Evolutionary conservation across 2,797 vertebrate genomes (phyloP), one percentile per base, ranked within the genome.

Genomic region (Knipowitschia caucasica): DNA sequence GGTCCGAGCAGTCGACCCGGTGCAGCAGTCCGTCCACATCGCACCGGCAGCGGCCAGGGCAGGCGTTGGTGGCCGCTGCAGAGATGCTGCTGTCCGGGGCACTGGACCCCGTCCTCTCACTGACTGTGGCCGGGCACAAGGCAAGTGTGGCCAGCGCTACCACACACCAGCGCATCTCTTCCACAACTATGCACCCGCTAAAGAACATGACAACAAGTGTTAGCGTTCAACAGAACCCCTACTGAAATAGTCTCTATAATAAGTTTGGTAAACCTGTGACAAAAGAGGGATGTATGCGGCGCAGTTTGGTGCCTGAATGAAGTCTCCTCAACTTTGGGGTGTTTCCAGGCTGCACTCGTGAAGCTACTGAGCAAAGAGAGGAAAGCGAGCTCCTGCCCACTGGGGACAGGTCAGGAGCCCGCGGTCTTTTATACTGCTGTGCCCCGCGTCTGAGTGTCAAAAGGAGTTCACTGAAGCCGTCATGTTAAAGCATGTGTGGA

Each of bases 1-100:
- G 82, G 82, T 94, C 92, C 7, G 92, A 89, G 85, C 93, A 94
- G 87, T 94, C 92, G 58, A 89, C 90, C 26, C 91, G 69, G 67
- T 90, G 73, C 51, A 92, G 75, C 82, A 75, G 75, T 23, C 87
- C 92, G 64, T 93, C 92, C 63, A 67, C 83, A 67, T 92, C 91
- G 67, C 93, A 93, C 49, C 86, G 89, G 49, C 93, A 94, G 56
- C 70, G 87, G 9, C 38, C 59, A 1, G 92, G 92, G 58, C 93
- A 94, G 38, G 77, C 84, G 18, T 21, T 68, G 34, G 24, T 62
- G 5, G 26, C 69, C 65, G 74, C 65, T 24, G 7, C 4, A 40
- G 21, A 4, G 39, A 2, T 42, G n/a, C 59, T 34, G 55, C 56
- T 56, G 46, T 0, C 56, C n/a, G 33, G 20, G 9, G 1, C 57